phyloP scores from a whole-genome alignment of 2,888 invertebrate species.

The Dasysyrphus tricinctus region DNA sequence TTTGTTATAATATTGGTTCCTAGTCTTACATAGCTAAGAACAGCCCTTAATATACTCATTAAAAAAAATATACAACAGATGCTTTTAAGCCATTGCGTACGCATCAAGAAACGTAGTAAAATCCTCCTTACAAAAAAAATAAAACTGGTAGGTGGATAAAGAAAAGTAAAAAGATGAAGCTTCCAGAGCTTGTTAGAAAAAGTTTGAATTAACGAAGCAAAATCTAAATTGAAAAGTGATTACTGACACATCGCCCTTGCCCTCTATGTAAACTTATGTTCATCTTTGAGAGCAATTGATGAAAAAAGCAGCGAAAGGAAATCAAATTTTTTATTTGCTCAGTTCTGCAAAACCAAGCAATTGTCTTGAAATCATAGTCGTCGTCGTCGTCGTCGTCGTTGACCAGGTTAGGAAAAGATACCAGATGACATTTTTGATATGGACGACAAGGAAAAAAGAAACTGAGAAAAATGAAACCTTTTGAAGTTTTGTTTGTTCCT shows the following conservation, averaged over 20 bases:
- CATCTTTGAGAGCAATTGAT: background rate
- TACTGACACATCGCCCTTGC: constrained; percentile 24
- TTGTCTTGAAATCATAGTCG: background rate
- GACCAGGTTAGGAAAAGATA: constrained; percentile 13
- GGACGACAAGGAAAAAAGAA: constrained; percentile 8
- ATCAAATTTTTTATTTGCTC: constrained; percentile 36
- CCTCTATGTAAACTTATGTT: background rate
- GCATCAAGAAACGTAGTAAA: constrained; percentile 30
- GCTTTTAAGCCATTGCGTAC: constrained; percentile 22
- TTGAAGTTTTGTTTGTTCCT: constrained; percentile 16
- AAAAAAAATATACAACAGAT: too few species aligned
- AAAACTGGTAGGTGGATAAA: too few species aligned
- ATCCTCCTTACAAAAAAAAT: background rate
- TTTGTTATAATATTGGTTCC: too few species aligned
- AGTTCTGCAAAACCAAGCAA: constrained; percentile 4
- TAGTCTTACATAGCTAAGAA: too few species aligned
- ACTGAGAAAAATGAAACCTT: constrained; percentile 8
- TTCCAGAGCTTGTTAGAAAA: constrained; percentile 24
- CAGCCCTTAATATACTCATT: too few species aligned
- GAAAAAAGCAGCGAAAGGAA: constrained; percentile 4
- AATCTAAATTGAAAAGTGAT: constrained; percentile 70
- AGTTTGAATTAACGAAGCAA: constrained; percentile 61
- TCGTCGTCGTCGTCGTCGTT: too few species aligned
- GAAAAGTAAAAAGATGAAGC: too few species aligned
- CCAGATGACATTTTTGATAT: constrained; percentile 29